Conservation (phyloP, 2,113 vertebrate genomes). For the Ploceus nigricollis region DNA sequence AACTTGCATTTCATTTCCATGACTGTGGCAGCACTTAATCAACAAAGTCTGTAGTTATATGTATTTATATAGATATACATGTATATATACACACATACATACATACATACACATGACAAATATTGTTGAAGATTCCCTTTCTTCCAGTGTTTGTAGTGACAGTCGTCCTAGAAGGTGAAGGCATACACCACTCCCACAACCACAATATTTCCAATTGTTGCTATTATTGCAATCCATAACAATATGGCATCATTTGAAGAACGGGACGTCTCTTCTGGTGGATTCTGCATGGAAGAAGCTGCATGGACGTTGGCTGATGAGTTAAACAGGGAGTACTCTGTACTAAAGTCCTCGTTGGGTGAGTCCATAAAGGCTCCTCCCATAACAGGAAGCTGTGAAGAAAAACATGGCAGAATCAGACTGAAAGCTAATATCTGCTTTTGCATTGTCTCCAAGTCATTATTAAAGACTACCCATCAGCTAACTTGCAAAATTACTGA, state of each 20-base stretch:
- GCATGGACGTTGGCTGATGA: conserved; percentile 90
- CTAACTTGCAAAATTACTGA: neutral
- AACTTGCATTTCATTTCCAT: neutral
- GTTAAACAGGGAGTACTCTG: conserved; percentile 94
- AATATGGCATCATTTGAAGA: conserved; percentile 93
- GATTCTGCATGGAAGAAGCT: conserved; percentile 77
- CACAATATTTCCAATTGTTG: conserved; percentile 96
- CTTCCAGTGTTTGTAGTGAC: neutral
- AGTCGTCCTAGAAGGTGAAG: conserved; percentile 88
- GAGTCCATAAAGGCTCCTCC: conserved; percentile 98
- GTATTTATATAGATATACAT: conserved; percentile 62
- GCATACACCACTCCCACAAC: conserved; percentile 96
- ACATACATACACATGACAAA: neutral
- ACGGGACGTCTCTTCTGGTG: conserved; percentile 82
- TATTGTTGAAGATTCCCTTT: neutral
- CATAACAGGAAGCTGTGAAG: conserved; percentile 94
- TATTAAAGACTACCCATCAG: neutral
- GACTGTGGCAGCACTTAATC: neutral
- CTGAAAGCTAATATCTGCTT: neutral
- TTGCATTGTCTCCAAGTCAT: neutral
- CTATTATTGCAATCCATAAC: conserved; percentile 97
- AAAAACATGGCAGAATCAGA: conserved; percentile 22
- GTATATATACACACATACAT: conserved; percentile 50
- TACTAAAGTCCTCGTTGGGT: conserved; percentile 91
- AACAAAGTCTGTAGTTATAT: conserved; percentile 1